A percentile compares a stretch with the other conserved stretches of the same genome.
Conservation (phyloP, 2,888 invertebrate species). For the Cephus nigrinus region DNA sequence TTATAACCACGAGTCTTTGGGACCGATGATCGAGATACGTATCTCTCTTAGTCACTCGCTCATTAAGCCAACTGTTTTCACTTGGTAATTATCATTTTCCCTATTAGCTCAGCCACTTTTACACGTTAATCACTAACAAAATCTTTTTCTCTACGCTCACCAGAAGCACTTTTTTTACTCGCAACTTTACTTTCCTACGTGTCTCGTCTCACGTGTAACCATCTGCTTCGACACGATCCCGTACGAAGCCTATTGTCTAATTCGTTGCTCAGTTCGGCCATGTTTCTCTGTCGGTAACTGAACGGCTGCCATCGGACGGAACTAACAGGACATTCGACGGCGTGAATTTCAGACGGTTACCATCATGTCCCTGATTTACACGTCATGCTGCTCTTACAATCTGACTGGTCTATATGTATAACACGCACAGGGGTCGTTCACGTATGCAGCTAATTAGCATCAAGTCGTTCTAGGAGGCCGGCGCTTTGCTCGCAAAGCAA, state of each 20-base stretch:
- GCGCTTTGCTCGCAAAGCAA: slow-evolving; percentile 44
- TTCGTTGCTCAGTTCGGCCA: neutral
- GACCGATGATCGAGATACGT: slow-evolving; percentile 33
- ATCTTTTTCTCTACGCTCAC: too few species aligned
- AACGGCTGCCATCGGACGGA: neutral
- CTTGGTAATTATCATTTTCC: neutral
- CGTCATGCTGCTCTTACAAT: neutral
- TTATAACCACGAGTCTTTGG: slow-evolving; percentile 34
- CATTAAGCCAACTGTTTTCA: slow-evolving; percentile 45
- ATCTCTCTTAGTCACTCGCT: slow-evolving; percentile 52
- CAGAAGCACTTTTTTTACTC: neutral
- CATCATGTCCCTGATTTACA: neutral
- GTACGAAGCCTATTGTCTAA: neutral
- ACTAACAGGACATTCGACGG: neutral
- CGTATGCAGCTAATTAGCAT: slow-evolving; percentile 47
- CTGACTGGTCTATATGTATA: neutral
- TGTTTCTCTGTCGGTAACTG: neutral
- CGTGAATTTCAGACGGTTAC: neutral
- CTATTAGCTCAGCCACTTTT: neutral
- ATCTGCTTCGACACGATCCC: neutral
- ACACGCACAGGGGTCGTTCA: neutral
- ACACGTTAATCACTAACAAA: neutral
- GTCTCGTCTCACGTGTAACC: neutral
- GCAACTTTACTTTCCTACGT: neutral
- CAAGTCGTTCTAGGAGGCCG: slow-evolving; percentile 43